Conservation (phyloP, 2,888 invertebrate genomes). For the Drosophila falleni region DNA sequence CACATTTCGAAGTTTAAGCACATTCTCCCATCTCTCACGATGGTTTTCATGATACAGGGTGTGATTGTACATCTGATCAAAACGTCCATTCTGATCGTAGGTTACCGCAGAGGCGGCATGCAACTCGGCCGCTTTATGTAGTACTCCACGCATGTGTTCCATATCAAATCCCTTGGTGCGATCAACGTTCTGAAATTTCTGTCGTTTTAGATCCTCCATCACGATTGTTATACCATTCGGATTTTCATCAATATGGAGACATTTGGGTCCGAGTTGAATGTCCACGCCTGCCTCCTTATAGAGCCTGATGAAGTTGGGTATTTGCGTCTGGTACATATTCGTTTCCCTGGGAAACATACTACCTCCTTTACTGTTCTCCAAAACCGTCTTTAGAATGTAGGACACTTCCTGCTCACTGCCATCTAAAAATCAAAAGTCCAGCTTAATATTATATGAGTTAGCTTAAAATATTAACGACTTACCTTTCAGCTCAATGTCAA, state of each 20-base stretch:
- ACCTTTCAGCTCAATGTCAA: conserved; percentile 75
- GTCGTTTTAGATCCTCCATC: conserved; percentile 74
- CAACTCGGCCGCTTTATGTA: conserved; percentile 79
- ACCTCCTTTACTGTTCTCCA: conserved; percentile 55
- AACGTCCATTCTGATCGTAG: conserved; percentile 65
- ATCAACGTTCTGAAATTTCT: conserved; percentile 71
- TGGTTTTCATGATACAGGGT: conserved; percentile 51
- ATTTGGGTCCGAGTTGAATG: conserved; percentile 73
- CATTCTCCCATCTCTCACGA: conserved; percentile 37
- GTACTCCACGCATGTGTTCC: conserved; percentile 68
- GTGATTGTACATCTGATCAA: conserved; percentile 39
- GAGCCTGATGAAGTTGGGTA: conserved; percentile 71
- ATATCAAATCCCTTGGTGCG: conserved; percentile 78
- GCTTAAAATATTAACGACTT: neutral
- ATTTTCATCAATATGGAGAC: conserved; percentile 61
- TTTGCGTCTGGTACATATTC: conserved; percentile 71
- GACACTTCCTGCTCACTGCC: conserved; percentile 56
- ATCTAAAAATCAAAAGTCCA: conserved; percentile 41
- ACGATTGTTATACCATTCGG: conserved; percentile 68
- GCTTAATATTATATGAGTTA: neutral
- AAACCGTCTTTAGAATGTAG: conserved; percentile 78
- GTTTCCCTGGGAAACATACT: conserved; percentile 79
- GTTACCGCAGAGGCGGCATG: conserved; percentile 81
- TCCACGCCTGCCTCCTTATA: conserved; percentile 70
- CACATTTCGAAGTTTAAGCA: conserved; percentile 31